phyloP scores from a whole-genome alignment of 2,797 vertebrate genomes.

The Notamacropus eugenii region DNA sequence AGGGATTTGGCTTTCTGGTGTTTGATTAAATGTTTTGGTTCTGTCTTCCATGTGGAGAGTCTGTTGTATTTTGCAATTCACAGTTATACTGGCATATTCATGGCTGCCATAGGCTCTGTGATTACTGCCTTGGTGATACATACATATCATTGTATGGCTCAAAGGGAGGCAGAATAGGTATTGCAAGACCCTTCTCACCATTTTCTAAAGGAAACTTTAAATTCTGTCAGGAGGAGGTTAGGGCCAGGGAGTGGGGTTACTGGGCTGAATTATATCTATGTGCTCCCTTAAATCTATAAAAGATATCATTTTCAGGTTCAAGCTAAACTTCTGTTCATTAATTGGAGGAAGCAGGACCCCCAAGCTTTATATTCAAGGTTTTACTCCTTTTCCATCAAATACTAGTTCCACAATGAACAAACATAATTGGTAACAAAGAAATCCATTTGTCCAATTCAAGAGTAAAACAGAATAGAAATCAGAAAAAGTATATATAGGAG shows the following conservation, averaged over 20 bases:
- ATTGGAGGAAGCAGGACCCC: not conserved
- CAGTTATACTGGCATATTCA: too few relatives aligned
- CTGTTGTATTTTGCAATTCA: too few relatives aligned
- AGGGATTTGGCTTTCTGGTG: too few relatives aligned
- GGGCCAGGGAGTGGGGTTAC: not conserved
- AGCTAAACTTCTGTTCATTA: not conserved
- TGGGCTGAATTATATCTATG: not conserved
- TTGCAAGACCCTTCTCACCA: not conserved
- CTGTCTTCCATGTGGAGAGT: too few relatives aligned
- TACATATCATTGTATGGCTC: not conserved
- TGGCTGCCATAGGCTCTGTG: too few relatives aligned
- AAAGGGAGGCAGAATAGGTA: not conserved
- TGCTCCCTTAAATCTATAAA: not conserved
- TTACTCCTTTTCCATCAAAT: not conserved
- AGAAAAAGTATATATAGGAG: not conserved
- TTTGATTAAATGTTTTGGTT: too few relatives aligned
- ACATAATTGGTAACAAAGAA: not conserved
- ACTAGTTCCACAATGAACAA: not conserved
- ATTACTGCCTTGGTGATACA: too few relatives aligned
- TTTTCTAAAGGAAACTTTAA: not conserved
- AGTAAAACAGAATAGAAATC: not conserved
- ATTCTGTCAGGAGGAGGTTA: not conserved
- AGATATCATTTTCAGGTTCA: not conserved
- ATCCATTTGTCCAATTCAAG: not conserved
- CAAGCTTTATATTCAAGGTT: not conserved